A percentile compares a stretch with the other conserved stretches of the same genome.
Conservation (phyloP, 2,113 vertebrate genomes). For the Merops nubicus region DNA sequence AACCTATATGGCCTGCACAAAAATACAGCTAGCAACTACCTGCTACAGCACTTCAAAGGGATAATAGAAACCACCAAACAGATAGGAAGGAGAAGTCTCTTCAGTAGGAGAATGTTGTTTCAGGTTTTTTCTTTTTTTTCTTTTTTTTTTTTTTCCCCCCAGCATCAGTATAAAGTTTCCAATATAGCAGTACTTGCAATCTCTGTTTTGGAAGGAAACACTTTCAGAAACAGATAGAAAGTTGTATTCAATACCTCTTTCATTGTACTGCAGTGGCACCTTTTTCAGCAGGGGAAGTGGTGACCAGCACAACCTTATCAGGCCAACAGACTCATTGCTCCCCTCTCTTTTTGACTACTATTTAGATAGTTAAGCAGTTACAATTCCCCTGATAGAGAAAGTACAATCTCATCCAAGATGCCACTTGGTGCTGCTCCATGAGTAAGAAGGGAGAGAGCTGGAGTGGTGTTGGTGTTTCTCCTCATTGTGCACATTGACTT, state of each 20-base stretch:
- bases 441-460: slow-evolving; percentile 58
- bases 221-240: background rate
- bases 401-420: background rate
- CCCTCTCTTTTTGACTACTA: background rate
- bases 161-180: background rate
- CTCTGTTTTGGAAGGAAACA: background rate
- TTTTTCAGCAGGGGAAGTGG: background rate
- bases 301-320: background rate
- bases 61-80: background rate
- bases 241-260: background rate
- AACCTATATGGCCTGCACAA: background rate
- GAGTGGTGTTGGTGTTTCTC: background rate
- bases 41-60: slow-evolving; percentile 8
- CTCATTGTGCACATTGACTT: background rate
- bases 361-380: background rate
- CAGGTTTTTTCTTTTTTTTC: too few relatives aligned
- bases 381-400: background rate
- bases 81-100: background rate
- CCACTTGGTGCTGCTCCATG: background rate
- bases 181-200: background rate
- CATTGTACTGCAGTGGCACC: background rate
- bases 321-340: background rate
- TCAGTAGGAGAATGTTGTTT: background rate
- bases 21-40: background rate
- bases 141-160: background rate